A percentile compares a stretch with the other conserved stretches of the same genome.
Conservation (phyloP, 2,888 invertebrate genomes). For the Blastobasis lacticolella region DNA sequence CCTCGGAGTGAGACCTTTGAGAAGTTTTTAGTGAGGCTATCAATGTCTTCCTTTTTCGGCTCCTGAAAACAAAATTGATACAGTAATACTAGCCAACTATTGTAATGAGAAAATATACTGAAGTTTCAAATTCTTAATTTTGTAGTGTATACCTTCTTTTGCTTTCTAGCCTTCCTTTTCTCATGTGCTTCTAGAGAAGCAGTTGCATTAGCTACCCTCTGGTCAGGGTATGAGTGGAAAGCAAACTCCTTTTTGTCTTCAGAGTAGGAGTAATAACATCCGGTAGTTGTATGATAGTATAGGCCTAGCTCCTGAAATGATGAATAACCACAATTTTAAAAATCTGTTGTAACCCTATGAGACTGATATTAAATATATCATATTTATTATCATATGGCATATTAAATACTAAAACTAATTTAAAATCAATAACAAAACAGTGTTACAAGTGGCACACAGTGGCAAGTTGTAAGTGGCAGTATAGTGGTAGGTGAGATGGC, state of each 20-base stretch:
- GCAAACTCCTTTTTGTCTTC: conserved; percentile 82
- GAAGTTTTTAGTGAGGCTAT: conserved; percentile 65
- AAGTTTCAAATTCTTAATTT: too few relatives aligned
- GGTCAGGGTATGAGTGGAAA: conserved; percentile 85
- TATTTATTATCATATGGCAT: too few relatives aligned
- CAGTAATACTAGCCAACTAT: too few relatives aligned
- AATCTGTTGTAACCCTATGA: too few relatives aligned
- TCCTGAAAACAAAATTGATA: conserved; percentile 38
- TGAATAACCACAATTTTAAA: too few relatives aligned
- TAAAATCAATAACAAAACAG: too few relatives aligned
- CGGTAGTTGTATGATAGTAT: conserved; percentile 91
- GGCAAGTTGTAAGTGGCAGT: too few relatives aligned
- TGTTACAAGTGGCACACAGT: too few relatives aligned
- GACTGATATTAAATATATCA: too few relatives aligned
- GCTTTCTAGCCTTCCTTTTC: conserved; percentile 52
- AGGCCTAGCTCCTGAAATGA: conserved; percentile 83
- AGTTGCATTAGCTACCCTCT: conserved; percentile 35
- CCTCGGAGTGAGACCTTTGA: conserved; percentile 68
- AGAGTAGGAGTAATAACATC: conserved; percentile 89
- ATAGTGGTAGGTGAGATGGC: too few relatives aligned
- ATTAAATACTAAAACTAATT: too few relatives aligned
- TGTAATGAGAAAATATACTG: neutral
- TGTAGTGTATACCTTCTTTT: conserved; percentile 37
- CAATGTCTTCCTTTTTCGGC: conserved; percentile 48
- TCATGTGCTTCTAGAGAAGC: conserved; percentile 37